Percentiles rank a stretch among this genome's conserved stretches.
Evolutionary conservation across 2,888 invertebrate genomes (phyloP).

Genomic region (Plebejus argus): DNA sequence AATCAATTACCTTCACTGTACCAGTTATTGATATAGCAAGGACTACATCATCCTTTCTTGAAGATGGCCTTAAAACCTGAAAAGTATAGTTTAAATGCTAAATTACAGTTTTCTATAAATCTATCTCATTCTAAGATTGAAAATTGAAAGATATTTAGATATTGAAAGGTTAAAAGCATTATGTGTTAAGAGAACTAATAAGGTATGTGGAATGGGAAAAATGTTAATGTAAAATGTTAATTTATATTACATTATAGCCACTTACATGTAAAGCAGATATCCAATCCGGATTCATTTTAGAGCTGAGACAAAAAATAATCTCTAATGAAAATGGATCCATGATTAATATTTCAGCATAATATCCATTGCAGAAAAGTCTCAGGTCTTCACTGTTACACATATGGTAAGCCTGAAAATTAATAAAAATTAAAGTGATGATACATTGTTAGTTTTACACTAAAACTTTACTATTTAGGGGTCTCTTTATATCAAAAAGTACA

Average conservation of each 20-base stretch:
- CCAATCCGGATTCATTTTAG: conserved; percentile 99
- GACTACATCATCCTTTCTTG: conserved; percentile 96
- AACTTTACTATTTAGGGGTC: no score
- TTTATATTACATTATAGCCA: conserved; percentile 36
- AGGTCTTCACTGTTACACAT: conserved; percentile 91
- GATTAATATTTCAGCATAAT: conserved; percentile 97
- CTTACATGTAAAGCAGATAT: conserved; percentile 96
- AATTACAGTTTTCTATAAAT: no score
- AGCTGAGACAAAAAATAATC: conserved; percentile 93
- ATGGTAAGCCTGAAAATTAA: conserved; percentile 84
- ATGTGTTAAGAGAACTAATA: background rate
- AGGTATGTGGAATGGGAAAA: background rate
- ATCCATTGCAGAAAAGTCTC: conserved; percentile 97
- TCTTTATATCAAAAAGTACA: no score
- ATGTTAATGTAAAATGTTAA: background rate
- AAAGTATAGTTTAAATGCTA: conserved; percentile 39
- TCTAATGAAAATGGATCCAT: conserved; percentile 98
- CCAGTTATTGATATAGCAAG: conserved; percentile 97
- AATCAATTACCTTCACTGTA: conserved; percentile 86
- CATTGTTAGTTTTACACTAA: no score
- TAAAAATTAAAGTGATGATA: no score
- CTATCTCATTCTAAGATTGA: no score
- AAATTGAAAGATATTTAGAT: no score
- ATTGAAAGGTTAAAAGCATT: no score
- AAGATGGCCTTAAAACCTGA: conserved; percentile 84